Percentiles rank a stretch among this genome's conserved stretches.
Conservation (phyloP, 2,797 vertebrate species). For the Phoeniculus purpureus region DNA sequence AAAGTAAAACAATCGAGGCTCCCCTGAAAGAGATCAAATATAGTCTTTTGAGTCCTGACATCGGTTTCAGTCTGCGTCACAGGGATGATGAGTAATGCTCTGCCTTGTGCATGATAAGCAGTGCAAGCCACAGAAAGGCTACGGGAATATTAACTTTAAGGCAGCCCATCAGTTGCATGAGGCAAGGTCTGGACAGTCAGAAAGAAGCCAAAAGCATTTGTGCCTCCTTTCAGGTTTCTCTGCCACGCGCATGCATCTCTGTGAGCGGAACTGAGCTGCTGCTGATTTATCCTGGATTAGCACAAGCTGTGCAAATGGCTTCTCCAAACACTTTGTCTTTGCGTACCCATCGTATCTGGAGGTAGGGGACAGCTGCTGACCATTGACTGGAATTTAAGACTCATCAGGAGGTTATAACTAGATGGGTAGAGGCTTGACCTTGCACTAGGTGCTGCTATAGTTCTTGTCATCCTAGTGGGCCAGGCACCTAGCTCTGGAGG, state of each 20-base stretch:
- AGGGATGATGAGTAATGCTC: background rate
- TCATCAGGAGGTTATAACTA: background rate
- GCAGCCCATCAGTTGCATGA: background rate
- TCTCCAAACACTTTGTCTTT: background rate
- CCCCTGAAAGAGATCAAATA: constrained; percentile 69
- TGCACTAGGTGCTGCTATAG: background rate
- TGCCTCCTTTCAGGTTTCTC: background rate
- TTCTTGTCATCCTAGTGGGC: background rate
- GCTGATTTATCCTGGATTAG: background rate
- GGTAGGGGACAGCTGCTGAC: background rate
- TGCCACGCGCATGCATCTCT: background rate
- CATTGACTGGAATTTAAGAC: background rate
- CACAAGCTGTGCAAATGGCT: background rate
- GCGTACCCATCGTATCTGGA: rapidly evolving
- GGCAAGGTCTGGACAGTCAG: background rate
- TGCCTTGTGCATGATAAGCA: background rate
- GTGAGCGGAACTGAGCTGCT: background rate
- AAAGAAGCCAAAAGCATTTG: constrained; percentile 8
- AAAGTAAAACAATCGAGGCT: constrained; percentile 65
- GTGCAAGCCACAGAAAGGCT: background rate
- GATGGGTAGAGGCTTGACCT: background rate
- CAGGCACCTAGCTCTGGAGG: background rate
- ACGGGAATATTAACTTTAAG: rapidly evolving
- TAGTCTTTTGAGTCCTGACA: constrained; percentile 47
- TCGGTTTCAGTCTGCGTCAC: background rate